Evolutionary conservation across 35 echinoderm and acorn worm species (phyloP), one percentile per base, ranked within the genome.

Genomic region (Stichopus chloronotus): DNA sequence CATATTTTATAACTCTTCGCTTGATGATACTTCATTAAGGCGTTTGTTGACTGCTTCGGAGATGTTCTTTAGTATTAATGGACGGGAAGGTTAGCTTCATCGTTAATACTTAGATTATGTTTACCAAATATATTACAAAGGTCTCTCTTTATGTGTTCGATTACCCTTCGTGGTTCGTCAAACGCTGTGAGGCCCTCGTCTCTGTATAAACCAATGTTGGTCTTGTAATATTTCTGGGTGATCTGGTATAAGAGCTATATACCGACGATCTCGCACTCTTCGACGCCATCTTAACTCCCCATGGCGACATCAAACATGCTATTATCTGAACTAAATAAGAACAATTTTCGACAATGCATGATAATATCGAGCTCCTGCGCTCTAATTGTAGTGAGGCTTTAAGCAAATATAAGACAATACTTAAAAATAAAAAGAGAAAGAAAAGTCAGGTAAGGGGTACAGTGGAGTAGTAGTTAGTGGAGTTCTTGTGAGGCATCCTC

Each of bases 191-290:
- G 58, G 17, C 91, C 92, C 58, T 93, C 92, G 59, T 93, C 92
- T 59, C 82, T 84, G 63, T 93, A 86, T 8, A 93, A 72, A 16
- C 92, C 92, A 63, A 92, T 72, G 8, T 87, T 90, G 87, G 1
- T 52, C 17, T 87, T 87, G 3, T 72, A 20, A 23, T 71, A 87
- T 11, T 87, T 72, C 20, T 93, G 81, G 13, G 12, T 57, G 19
- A 93, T 58, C 52, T 79, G 55, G 81, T 7, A 17, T n/a, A 93
- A 19, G n/a, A 93, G 24, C 5, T 43, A 93, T 9, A 81, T 86
- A 2, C 79, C 92, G 10, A 93, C 79, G 55, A 93, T 77, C 58
- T 93, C 92, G 72, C 92, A 93, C 72, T 60, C 63, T 93, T 93
- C 92, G 4, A 81, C 92, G 9, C 92, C 92, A 25, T 93, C 92